phyloP scores from a whole-genome alignment of 1,140 invertebrate species.

The Ladona fulva region DNA sequence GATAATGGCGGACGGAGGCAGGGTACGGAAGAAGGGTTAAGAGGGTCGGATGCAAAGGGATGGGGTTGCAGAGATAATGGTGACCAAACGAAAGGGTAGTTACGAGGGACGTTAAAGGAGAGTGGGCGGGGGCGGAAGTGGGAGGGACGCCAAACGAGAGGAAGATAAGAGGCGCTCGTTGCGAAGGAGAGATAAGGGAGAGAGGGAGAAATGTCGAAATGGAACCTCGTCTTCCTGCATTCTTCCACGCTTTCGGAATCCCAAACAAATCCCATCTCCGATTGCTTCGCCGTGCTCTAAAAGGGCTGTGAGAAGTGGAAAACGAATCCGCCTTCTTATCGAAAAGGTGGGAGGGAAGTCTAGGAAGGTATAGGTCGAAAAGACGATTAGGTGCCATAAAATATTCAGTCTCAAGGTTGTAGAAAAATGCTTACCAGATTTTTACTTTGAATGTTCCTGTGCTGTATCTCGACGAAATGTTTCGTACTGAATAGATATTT shows the following conservation, averaged over 20 bases:
- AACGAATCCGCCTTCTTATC: too few species aligned
- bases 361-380: too few species aligned
- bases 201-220: too few species aligned
- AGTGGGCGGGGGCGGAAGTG: not conserved
- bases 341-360: too few species aligned
- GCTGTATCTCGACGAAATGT: too few species aligned
- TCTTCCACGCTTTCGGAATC: not conserved
- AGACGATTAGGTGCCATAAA: too few species aligned
- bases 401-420: too few species aligned
- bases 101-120: not conserved
- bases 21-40: not conserved
- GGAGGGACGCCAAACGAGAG: not conserved
- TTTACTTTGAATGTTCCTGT: too few species aligned
- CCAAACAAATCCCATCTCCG: not conserved
- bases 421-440: too few species aligned
- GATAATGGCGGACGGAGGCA: not conserved
- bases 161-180: not conserved
- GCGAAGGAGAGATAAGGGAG: not conserved
- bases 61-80: not conserved
- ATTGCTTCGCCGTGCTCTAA: not conserved
- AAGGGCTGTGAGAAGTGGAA: too few species aligned
- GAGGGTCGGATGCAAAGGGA: not conserved
- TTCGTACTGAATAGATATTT: too few species aligned
- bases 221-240: too few species aligned
- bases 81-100: conserved; percentile 4